Base-by-base conservation (phyloP, 2,888 invertebrate genomes). In the Idaea dimidiata region DNA sequence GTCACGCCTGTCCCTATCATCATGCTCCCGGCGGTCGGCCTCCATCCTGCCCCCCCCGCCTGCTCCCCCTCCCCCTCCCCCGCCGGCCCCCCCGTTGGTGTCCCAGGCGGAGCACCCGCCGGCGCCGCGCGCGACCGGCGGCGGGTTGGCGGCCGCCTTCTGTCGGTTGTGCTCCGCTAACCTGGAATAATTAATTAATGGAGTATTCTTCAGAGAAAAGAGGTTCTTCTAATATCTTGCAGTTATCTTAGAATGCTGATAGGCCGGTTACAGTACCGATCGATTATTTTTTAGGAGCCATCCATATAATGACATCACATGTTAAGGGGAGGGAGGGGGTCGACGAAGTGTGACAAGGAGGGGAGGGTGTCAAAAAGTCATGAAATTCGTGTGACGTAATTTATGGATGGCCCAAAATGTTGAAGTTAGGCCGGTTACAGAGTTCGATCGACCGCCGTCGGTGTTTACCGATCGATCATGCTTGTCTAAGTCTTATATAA, bases 131-230 rank as follows among this genome's bases (percentile, higher is more conserved):
- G 73, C 75, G 61, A 72, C 74, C 4, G 73, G 66, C 6, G 73
- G 73, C 3, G 85, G 81, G 70, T 82, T 82, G 5, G 72, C 58
- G 0, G 76, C 76, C 8, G 75, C 75, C 0, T 78, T 72, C 65
- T 86, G 81, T 64, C 91, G 82, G 70, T 84, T 89, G 81, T 91
- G 89, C 68, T 93, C 93, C 61, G 80, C 90, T 82, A 93, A 77
- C 79, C 93, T 93, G 43, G 8, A 43, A 43, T 14, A 43, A 10
- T 43, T 6, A 2, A 43, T 10, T 8, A 43, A 14, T 43, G 43
- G 7, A 43, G 3, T 43, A 43, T 10, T 43, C 43, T 43, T 0
- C 43, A 3, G 10, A 10, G 10, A 43, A 43, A 43, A 10, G 14
- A 14, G 43, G 14, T 43, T 43, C 43, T 43, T 43, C 43, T 2